These are phyloP conservation scores for Limonius californicus DNA, from an alignment of 1,140 invertebrate species.

Conservation along the genomic window DNA sequence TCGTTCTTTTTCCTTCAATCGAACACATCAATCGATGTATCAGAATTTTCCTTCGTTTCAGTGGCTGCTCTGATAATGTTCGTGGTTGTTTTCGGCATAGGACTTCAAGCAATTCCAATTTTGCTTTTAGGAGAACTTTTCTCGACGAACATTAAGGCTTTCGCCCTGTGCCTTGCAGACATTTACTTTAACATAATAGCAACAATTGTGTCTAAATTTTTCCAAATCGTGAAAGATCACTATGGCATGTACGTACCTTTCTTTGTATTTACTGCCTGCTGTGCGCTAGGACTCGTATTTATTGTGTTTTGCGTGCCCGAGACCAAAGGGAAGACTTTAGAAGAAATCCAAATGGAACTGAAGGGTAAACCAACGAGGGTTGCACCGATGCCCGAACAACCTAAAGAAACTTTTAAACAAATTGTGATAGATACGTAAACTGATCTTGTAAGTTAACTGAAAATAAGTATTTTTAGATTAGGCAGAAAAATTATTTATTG, in stretches of 20 bases:
- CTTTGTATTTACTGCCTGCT: constrained; percentile 67
- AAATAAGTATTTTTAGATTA: too few species aligned
- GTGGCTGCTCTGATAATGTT: constrained; percentile 64
- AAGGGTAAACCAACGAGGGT: neutral
- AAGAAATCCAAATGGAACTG: constrained; percentile 43
- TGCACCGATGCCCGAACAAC: neutral
- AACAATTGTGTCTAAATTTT: constrained; percentile 71
- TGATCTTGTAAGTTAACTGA: too few species aligned
- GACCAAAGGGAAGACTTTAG: constrained; percentile 76
- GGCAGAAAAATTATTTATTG: too few species aligned
- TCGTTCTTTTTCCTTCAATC: constrained; percentile 52
- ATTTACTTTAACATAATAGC: constrained; percentile 67
- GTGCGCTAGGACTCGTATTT: constrained; percentile 60
- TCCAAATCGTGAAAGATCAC: constrained; percentile 58
- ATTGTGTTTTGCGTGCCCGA: constrained; percentile 67
- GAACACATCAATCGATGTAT: constrained; percentile 27
- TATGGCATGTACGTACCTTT: constrained; percentile 67
- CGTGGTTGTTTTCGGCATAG: constrained; percentile 66
- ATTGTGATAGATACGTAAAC: too few species aligned
- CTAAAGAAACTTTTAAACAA: too few species aligned
- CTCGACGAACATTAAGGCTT: constrained; percentile 63
- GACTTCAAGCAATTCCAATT: constrained; percentile 67
- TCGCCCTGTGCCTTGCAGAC: constrained; percentile 66
- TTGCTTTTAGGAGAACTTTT: constrained; percentile 72
- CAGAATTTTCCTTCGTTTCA: constrained; percentile 48